Evolutionary conservation across 2,113 vertebrate species (phyloP), one percentile per base, ranked within the genome.

Genomic region (Archilochus colubris): DNA sequence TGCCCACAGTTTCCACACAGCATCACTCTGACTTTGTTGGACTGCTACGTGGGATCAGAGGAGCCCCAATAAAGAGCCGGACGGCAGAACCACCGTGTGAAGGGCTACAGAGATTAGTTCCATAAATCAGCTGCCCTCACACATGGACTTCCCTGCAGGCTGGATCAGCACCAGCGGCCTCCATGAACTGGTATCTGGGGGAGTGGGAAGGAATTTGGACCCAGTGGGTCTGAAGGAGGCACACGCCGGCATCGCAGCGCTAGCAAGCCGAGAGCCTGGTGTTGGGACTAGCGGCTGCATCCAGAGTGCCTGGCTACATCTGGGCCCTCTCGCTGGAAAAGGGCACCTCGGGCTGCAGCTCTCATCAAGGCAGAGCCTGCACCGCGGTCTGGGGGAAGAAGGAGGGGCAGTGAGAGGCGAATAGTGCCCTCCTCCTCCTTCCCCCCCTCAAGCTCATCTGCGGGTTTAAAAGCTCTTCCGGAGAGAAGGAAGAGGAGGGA

Each of bases 201-300:
- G 1, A 21, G 84, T 33, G 38, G 82, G 82, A 68, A 88, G 92
- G 88, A 95, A 89, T 95, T 95, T 91, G 82, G 58, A 91, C 90
- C 72, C 54, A 5, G 44, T 82, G 59, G 75, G 46, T 69, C 27
- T 18, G 46, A 82, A 87, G 78, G 91, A 93, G 50, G 82, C 20
- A 28, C 70, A 24, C 2, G 2, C 70, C 3, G 7, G 44, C 40
- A 36, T 27, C 2, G 2, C 27, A 38, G 59, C 0, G 4, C 33
- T 38, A 27, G 46, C 7, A 27, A 54, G 62, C 62, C 2, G 0
- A 4, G 78, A 85, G 36, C 12, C 40, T 72, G 40, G 25, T 2
- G 3, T n/a, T 21, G 27, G 73, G 57, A 27, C 24, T 7, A 66
- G 17, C 0, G 0, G 33, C 23, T 28, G 66, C 62, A 59, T 67